Base-by-base conservation (phyloP, 2,113 vertebrate genomes). In the Ibidorhyncha struthersii region DNA sequence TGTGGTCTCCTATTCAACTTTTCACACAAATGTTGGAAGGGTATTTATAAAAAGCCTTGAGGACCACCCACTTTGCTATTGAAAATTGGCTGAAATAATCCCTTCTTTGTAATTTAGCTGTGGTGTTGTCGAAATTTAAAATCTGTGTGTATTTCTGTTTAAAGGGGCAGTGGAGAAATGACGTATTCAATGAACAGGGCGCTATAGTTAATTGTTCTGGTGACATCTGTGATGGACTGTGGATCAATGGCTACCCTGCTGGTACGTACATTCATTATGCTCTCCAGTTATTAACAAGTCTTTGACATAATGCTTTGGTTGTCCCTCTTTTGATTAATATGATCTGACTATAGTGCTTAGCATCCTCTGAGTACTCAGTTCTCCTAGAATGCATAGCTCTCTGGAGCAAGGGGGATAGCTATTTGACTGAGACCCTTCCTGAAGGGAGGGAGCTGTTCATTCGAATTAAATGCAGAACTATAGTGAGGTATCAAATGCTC, bases 101-200 rank as follows among this genome's bases (percentile, higher is more conserved):
- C 96, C 45, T 66, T 88, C 97, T 96, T 96, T 97, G 91, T 94
- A 95, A 92, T 96, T 86, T 86, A 58, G 76, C 84, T 38, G 90
- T 38, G 82, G 66, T 90, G 93, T 30, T 88, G 94, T 94, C 8
- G 25, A 93, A 95, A 93, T 94, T 89, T 92, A n/a, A 98, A 97
- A 87, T 92, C 71, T 81, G 20, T 92, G 76, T 91, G 52, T 84
- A 38, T 69, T 97, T 86, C 78, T 96, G 67, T 93, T 97, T 71
- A 6, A 97, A 98, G 98, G 98, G 98, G 55, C 98, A 98, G 89
- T 98, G 98, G 97, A 96, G 98, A 38, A 94, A 91, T 61, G 98
- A 97, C 14, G 47, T 97, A 18, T 97, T 98, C 97, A 98, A 92
- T 27, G 98, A 98, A 23, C 89, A 49, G 92, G 98, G 98, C 40